Conservation (phyloP, 2,888 invertebrate species). For the Lypha dubia region DNA sequence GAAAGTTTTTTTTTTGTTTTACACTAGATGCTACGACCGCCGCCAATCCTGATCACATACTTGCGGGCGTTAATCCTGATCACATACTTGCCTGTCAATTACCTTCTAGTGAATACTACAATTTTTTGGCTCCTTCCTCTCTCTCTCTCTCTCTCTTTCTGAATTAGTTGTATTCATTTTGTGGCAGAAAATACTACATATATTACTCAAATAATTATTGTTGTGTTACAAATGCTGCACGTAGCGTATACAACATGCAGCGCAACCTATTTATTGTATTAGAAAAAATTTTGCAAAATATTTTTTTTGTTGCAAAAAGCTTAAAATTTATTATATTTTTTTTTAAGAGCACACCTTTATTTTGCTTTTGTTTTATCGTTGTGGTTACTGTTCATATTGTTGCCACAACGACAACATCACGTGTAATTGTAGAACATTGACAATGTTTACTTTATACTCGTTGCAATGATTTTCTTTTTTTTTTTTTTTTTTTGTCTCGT, state of each 20-base stretch:
- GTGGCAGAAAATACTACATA: no score
- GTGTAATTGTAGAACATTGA: slow-evolving; percentile 68
- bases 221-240: background rate
- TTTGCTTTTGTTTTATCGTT: slow-evolving; percentile 56
- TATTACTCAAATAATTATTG: no score
- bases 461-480: slow-evolving; percentile 4
- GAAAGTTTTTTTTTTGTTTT: no score
- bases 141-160: no score
- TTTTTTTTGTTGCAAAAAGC: slow-evolving; percentile 25
- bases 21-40: no score
- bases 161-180: no score
- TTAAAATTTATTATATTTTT: slow-evolving; percentile 29
- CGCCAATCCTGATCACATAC: no score
- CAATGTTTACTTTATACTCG: slow-evolving; percentile 49
- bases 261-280: background rate
- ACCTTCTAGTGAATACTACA: no score
- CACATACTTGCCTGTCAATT: no score
- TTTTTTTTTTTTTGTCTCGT: slow-evolving; percentile 21
- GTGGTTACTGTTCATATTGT: slow-evolving; percentile 50
- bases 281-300: background rate
- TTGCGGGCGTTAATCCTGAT: no score
- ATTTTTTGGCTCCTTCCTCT: no score
- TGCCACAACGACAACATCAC: slow-evolving; percentile 70
- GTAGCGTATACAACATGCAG: slow-evolving; percentile 16
- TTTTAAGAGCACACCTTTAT: slow-evolving; percentile 50